Evolutionary conservation across 2,113 vertebrate genomes (phyloP).

Genomic region (Edolisoma coerulescens): DNA sequence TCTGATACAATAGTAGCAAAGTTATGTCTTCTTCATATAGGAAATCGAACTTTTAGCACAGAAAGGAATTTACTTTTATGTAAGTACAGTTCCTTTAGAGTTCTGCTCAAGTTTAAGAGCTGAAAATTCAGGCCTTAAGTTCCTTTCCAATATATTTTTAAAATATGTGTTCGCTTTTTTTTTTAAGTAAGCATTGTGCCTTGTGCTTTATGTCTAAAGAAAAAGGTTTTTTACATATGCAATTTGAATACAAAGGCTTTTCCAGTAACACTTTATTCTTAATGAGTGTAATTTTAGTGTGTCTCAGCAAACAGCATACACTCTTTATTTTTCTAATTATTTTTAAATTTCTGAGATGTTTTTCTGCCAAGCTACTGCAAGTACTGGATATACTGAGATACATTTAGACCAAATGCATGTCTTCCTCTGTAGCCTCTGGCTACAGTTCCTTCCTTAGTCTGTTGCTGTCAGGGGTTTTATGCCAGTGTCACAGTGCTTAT

Average conservation of each 20-base stretch:
- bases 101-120: not conserved
- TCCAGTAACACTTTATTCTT: not conserved
- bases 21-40: not conserved
- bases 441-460: not conserved
- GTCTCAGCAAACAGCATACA: not conserved
- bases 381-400: not conserved
- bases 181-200: not conserved
- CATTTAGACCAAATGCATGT: not conserved
- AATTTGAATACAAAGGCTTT: not conserved
- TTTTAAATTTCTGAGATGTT: not conserved
- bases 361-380: not conserved
- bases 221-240: not conserved
- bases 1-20: not conserved
- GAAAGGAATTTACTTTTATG: not conserved
- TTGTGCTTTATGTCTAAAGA: not conserved
- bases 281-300: not conserved
- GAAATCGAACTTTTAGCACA: not conserved
- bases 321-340: not conserved
- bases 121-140: not conserved
- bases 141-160: not conserved
- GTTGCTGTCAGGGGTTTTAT: not conserved
- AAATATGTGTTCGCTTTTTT: not conserved
- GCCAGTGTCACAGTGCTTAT: not conserved
- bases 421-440: not conserved
- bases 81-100: not conserved